Conservation (phyloP, 2,888 invertebrate genomes). For the Lymantria monacha region DNA sequence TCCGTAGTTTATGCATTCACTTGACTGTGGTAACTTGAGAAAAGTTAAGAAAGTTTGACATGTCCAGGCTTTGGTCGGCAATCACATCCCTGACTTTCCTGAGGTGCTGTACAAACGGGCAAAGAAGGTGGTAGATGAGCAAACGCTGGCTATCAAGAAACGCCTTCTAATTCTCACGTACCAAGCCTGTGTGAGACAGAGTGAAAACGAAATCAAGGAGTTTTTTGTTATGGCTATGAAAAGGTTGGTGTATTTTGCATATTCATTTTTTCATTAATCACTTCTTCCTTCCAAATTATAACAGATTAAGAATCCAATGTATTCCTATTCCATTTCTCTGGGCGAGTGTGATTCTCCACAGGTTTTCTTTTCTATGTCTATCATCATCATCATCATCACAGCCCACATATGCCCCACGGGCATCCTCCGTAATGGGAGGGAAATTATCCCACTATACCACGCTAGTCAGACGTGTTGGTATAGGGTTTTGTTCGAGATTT, state of each 20-base stretch:
- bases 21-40: too few species aligned
- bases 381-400: too few species aligned
- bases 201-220: conserved; percentile 82
- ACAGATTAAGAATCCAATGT: background rate
- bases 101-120: conserved; percentile 55
- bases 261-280: background rate
- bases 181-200: conserved; percentile 62
- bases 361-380: too few species aligned
- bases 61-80: conserved; percentile 50
- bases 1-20: too few species aligned
- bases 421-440: too few species aligned
- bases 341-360: too few species aligned
- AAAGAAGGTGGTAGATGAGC: conserved; percentile 52
- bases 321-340: too few species aligned
- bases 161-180: conserved; percentile 65
- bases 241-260: conserved; percentile 64
- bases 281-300: background rate
- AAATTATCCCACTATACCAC: too few species aligned
- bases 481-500: too few species aligned
- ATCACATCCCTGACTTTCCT: conserved; percentile 61
- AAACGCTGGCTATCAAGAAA: conserved; percentile 59
- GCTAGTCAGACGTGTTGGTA: too few species aligned
- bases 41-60: too few species aligned
- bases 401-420: too few species aligned
- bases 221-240: conserved; percentile 84